A percentile compares a stretch with the other conserved stretches of the same genome.
Conservation (phyloP, 2,113 vertebrate genomes). For the Poecile atricapillus region DNA sequence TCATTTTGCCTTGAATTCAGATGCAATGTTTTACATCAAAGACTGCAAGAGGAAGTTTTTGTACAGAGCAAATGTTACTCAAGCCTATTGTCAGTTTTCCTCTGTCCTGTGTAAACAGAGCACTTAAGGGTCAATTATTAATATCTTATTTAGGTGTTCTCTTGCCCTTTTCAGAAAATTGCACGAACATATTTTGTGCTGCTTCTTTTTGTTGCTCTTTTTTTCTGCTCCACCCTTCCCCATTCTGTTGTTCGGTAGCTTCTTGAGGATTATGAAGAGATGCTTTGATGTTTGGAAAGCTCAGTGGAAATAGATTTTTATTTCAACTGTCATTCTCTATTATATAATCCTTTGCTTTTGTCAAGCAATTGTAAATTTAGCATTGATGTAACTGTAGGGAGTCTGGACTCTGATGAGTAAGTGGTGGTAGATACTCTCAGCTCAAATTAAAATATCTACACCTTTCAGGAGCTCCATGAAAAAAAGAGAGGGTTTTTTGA, state of each 20-base stretch:
- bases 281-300: conserved; percentile 51
- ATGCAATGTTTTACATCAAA: conserved; percentile 12
- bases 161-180: conserved; percentile 39
- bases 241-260: conserved; percentile 20
- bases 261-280: conserved; percentile 1
- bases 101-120: not conserved
- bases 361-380: not conserved
- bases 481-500: not conserved
- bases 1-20: not conserved
- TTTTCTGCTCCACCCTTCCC: not conserved
- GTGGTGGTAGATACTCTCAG: not conserved
- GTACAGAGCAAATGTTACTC: not conserved
- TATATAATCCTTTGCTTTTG: conserved; percentile 8
- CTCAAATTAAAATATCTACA: not conserved
- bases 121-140: not conserved
- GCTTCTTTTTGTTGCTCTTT: not conserved
- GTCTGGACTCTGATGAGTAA: not conserved
- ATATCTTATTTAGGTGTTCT: not conserved
- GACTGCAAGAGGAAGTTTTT: not conserved
- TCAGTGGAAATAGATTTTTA: conserved; percentile 14
- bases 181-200: not conserved
- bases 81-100: not conserved
- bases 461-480: not conserved
- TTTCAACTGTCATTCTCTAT: conserved; percentile 7
- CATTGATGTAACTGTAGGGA: not conserved